Percentiles rank a stretch among this genome's conserved stretches.
phyloP scores from a whole-genome alignment of 35 echinoderm and acorn worm genomes.

The Chiridota heheva region DNA sequence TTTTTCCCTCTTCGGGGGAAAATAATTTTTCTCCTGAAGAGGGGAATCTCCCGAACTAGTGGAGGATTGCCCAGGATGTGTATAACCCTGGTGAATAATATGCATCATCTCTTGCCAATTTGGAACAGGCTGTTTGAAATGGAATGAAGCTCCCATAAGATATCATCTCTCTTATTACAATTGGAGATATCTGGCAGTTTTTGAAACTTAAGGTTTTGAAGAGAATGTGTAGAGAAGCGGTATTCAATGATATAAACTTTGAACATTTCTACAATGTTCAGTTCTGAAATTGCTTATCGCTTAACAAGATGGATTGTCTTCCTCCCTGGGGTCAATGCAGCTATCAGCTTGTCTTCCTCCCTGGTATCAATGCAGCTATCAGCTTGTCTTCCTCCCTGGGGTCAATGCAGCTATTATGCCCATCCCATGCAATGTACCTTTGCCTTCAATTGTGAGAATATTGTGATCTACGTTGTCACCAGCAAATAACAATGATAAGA shows the following conservation, averaged over 20 bases:
- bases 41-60: too few species aligned
- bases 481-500: constrained; percentile 50
- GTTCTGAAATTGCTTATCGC: too few species aligned
- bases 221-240: too few species aligned
- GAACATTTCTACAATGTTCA: neutral
- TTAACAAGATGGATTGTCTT: too few species aligned
- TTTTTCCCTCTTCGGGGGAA: too few species aligned
- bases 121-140: neutral
- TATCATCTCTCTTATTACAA: neutral
- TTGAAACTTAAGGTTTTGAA: too few species aligned
- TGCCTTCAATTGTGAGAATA: constrained; percentile 65
- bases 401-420: constrained; percentile 63
- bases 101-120: constrained; percentile 57
- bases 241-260: too few species aligned
- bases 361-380: too few species aligned
- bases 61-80: constrained; percentile 51
- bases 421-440: constrained; percentile 76
- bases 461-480: constrained; percentile 79
- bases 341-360: constrained; percentile 23
- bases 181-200: neutral
- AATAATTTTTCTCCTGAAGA: too few species aligned
- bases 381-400: constrained; percentile 32
- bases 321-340: too few species aligned
- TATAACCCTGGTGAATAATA: constrained; percentile 23
- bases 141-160: neutral